These are phyloP conservation scores for Horisme vitalbata DNA, from an alignment of 2,888 invertebrate species.

Conservation along the genomic window DNA sequence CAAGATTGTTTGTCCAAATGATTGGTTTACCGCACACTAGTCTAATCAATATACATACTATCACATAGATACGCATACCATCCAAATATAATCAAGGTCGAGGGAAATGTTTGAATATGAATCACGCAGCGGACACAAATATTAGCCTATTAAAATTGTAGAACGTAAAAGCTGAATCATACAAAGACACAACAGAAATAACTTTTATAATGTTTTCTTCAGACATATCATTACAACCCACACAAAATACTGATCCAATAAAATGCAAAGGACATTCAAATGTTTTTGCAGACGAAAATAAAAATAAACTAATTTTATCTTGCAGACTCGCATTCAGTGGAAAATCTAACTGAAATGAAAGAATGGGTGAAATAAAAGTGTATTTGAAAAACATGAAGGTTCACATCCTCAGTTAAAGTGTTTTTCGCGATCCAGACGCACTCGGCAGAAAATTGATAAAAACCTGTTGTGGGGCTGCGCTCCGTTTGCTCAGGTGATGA, in stretches of 20 bases:
- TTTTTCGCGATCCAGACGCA: slow-evolving; percentile 74
- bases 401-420: slow-evolving; percentile 61
- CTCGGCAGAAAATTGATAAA: slow-evolving; percentile 79
- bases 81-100: slow-evolving; percentile 31
- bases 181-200: slow-evolving; percentile 25
- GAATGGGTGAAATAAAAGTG: slow-evolving; percentile 32
- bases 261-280: slow-evolving; percentile 30
- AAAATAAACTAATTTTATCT: slow-evolving; percentile 19
- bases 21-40: slow-evolving; percentile 47
- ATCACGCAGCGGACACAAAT: slow-evolving; percentile 23
- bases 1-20: slow-evolving; percentile 60
- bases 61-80: slow-evolving; percentile 6
- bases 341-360: slow-evolving; percentile 23
- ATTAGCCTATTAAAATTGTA: slow-evolving; percentile 15
- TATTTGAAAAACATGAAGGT: slow-evolving; percentile 50
- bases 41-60: slow-evolving; percentile 39
- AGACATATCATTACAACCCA: slow-evolving; percentile 25
- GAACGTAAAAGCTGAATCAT: slow-evolving; percentile 27
- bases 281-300: slow-evolving; percentile 20
- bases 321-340: slow-evolving; percentile 13
- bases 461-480: slow-evolving; percentile 71
- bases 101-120: slow-evolving; percentile 26
- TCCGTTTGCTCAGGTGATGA: slow-evolving; percentile 72
- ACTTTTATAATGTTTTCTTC: slow-evolving; percentile 24
- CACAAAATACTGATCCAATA: slow-evolving; percentile 19